Base-by-base conservation (phyloP, 2,888 invertebrate genomes). In the Mactromeris polynyma region DNA sequence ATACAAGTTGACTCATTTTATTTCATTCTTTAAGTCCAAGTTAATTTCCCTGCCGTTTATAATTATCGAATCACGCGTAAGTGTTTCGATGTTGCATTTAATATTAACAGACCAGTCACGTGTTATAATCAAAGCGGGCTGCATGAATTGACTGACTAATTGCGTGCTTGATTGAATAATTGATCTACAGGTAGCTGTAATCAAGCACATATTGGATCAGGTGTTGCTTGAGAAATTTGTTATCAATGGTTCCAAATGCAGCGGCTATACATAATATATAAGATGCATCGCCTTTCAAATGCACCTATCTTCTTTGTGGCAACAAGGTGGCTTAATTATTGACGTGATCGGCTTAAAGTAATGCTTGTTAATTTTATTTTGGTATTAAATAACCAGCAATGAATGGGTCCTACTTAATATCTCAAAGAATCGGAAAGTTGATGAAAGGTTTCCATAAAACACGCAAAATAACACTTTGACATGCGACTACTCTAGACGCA, bases 11-110 rank as follows among this genome's bases (percentile, higher is more conserved):
- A 73, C 73, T 73, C 73, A 73, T 73, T 36, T 73, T 33, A 73
- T 73, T 73, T 73, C 73, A 73, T 73, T 73, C 73, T 73, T 64
- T n/a, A 26, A 64, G 58, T 64, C 26, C 11, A 64, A 64, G 58
- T 64, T 64, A 26, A 64, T 64, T 64, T 64, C 6, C 58, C 0
- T 64, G 58, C 11, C 58, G 58, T 64, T 26, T 64, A 64, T 64
- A 26, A 64, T 64, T 64, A 64, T 26, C 11, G 26, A 64, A 64
- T 26, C 26, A 26, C 58, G 26, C 58, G 58, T 64, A 64, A 64
- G 58, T 26, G 58, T 64, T 64, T 26, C 26, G 11, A 26, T 26
- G 26, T 64, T 64, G 26, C 26, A 64, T 64, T 64, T n/a, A 64
- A 64, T 26, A 64, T 64, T 51, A 9, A n/a, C 58, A 64, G 58